Evolutionary conservation across 2,797 vertebrate genomes (phyloP).

Genomic region (Pterois miles): DNA sequence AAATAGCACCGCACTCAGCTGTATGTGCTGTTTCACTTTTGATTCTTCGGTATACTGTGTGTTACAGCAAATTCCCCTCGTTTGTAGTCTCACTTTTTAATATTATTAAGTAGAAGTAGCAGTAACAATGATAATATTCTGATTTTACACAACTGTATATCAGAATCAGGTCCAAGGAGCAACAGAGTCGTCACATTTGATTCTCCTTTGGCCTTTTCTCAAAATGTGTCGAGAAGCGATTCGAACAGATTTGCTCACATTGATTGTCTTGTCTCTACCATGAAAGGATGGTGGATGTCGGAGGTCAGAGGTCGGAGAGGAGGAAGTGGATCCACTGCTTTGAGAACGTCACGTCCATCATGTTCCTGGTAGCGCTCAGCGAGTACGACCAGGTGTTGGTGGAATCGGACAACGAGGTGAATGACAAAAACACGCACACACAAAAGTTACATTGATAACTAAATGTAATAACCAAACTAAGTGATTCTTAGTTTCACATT

Average conservation of each 20-base stretch:
- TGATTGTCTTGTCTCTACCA: slow-evolving; percentile 23
- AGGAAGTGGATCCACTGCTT: slow-evolving; percentile 99
- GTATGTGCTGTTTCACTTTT: slow-evolving; percentile 4
- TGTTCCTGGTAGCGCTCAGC: slow-evolving; percentile 97
- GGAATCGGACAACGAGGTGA: slow-evolving; percentile 96
- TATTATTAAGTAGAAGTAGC: not conserved
- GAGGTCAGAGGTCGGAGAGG: slow-evolving; percentile 96
- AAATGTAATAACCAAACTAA: not conserved
- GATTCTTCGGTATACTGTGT: not conserved
- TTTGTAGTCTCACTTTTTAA: not conserved
- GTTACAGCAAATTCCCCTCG: not conserved
- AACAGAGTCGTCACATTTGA: not conserved
- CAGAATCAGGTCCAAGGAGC: not conserved
- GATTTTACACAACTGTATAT: not conserved
- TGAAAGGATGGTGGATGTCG: slow-evolving; percentile 96
- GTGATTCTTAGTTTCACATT: not conserved
- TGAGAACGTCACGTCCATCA: slow-evolving; percentile 97
- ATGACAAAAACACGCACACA: not conserved
- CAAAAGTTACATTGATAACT: not conserved
- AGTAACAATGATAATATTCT: not conserved
- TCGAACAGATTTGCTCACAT: not conserved
- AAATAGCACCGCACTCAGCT: not conserved
- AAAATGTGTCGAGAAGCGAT: not conserved
- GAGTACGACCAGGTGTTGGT: slow-evolving; percentile 97
- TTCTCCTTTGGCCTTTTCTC: not conserved